Base-by-base conservation (phyloP, 2,113 vertebrate species). In the Megaceryle maxima region DNA sequence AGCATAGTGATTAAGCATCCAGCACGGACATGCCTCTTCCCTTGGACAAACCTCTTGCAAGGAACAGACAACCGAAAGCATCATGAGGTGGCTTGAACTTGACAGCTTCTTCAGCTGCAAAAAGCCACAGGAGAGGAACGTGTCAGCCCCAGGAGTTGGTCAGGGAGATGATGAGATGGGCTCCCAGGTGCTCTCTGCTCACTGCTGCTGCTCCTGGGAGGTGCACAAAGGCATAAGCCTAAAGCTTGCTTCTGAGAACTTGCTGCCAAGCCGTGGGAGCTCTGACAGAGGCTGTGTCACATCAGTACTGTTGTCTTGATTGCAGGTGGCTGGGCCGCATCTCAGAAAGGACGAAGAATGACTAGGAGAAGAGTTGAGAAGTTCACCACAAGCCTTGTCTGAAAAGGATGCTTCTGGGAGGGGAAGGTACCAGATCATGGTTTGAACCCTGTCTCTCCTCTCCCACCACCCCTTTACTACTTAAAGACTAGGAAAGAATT, bases 261-360 rank as follows among this genome's bases (percentile, higher is more conserved):
- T 3, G 9, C 43, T 70, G 70, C 8, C n/a, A 10, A 10, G 2
- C 66, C 3, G 22, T 13, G 35, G 90, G 84, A 56, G 35, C 57
- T 20, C 13, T 46, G 48, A 10, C 22, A 28, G 39, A 6, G 8
- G 28, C 68, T 11, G 20, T 5, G 59, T 46, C 66, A 7, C 69
- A 7, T 24, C 35, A 24, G 48, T 2, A 26, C 26, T 33, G 9
- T 12, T 11, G 89, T 15, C 44, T 6, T 46, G 59, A 7, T 31
- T 17, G 7, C 31, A 6, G 48, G 43, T 1, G 4, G n/a, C 77
- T 1, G 16, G 16, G 13, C 46, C 67, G 8, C 1, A 0, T 29
- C 77, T 57, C 5, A 1, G 22, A 57, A 21, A 80, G 85, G 72
- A 10, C 5, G 64, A 62, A n/a, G 48, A 48, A 4, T 3, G 6